A percentile compares a stretch with the other conserved stretches of the same genome.
Conservation (phyloP, 2,797 vertebrate genomes). For the Spizella passerina region DNA sequence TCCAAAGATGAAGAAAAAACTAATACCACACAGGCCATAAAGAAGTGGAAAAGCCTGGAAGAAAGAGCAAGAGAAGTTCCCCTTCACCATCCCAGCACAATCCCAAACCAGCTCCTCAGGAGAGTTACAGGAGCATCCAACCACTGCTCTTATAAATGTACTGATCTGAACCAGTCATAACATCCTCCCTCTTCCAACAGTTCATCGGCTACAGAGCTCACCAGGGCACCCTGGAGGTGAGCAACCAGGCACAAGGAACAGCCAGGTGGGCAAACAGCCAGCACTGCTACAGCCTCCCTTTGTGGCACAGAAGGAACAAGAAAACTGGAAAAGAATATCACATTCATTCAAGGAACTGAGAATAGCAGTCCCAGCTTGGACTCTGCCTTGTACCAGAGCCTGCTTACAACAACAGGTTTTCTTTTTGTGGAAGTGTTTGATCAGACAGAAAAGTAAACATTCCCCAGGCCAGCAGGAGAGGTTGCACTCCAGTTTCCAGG, state of each 20-base stretch:
- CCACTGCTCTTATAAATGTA: not conserved
- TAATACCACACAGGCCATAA: not conserved
- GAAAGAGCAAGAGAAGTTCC: not conserved
- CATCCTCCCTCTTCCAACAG: not conserved
- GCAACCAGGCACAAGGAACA: not conserved
- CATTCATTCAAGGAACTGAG: not conserved
- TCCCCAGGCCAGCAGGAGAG: not conserved
- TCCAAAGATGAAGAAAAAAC: not conserved
- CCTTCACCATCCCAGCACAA: not conserved
- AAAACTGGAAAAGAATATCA: not conserved
- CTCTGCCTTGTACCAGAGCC: not conserved
- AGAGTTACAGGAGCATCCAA: not conserved
- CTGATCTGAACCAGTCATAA: not conserved
- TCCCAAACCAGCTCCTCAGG: not conserved
- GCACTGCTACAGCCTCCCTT: not conserved
- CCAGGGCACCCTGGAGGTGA: not conserved
- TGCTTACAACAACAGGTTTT: not conserved
- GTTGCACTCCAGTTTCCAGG: not conserved
- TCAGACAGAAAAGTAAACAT: not conserved
- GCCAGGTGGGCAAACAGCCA: not conserved
- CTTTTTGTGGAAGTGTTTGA: not conserved
- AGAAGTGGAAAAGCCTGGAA: not conserved
- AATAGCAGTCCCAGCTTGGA: not conserved
- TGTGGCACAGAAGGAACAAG: not conserved
- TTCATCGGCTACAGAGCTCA: not conserved